Percentiles rank a stretch among this genome's conserved stretches.
These are phyloP conservation scores for Ooceraea biroi DNA, from an alignment of 1,140 invertebrate genomes.

Conservation along the genomic window DNA sequence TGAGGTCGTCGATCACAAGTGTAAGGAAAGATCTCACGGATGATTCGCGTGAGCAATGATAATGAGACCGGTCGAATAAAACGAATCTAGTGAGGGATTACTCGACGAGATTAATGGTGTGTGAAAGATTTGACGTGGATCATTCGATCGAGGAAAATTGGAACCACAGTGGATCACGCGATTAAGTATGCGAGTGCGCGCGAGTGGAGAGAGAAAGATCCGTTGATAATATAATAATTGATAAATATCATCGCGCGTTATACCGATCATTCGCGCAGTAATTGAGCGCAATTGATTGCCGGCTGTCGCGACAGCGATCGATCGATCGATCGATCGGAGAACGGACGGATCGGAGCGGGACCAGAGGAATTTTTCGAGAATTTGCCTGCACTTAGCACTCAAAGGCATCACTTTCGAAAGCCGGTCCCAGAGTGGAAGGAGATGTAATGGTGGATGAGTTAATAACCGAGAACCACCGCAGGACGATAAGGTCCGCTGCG, in stretches of 20 bases:
- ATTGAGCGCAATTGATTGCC: neutral
- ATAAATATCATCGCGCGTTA: too few species aligned
- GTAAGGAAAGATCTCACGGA: neutral
- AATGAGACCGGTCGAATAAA: neutral
- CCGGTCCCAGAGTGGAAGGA: neutral
- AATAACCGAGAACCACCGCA: slow-evolving; percentile 6
- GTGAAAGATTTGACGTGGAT: neutral
- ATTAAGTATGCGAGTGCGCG: too few species aligned
- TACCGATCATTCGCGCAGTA: neutral
- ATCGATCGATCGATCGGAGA: neutral
- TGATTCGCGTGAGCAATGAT: neutral
- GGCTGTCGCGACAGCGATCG: neutral
- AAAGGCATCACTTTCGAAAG: slow-evolving; percentile 22
- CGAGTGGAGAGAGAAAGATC: too few species aligned
- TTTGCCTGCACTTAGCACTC: neutral
- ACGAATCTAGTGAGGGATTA: neutral
- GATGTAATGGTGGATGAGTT: neutral
- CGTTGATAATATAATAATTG: too few species aligned
- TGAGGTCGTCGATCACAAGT: neutral
- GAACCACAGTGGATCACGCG: too few species aligned
- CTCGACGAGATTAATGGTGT: neutral
- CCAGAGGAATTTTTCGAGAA: neutral
- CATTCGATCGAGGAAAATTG: too few species aligned
- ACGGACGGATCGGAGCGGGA: too few species aligned
- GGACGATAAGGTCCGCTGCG: slow-evolving; percentile 12